Percentiles rank a stretch among this genome's conserved stretches.
Conservation (phyloP, 2,797 vertebrate genomes). For the Eutrigla gurnardus region DNA sequence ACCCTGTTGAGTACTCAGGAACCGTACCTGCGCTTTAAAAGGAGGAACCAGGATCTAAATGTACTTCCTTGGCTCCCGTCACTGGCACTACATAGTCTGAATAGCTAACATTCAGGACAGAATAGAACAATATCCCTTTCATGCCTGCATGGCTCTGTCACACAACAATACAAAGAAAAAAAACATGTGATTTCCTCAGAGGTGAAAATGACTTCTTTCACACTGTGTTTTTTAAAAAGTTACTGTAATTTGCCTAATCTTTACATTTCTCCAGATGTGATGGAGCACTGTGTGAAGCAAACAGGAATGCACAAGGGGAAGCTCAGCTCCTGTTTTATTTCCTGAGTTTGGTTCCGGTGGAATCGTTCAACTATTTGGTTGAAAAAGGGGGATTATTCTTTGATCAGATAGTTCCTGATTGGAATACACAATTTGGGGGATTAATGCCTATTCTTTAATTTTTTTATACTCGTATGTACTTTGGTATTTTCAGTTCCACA, state of each 20-base stretch:
- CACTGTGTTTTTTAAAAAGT: neutral
- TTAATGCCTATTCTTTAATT: no score
- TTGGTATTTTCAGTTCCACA: neutral
- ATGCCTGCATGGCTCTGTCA: no score
- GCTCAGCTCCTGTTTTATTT: neutral
- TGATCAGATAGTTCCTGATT: neutral
- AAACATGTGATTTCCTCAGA: neutral
- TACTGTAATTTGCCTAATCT: constrained; percentile 2
- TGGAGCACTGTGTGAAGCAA: neutral
- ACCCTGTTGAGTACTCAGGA: neutral
- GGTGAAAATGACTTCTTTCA: neutral
- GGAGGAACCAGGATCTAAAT: neutral
- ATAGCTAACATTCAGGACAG: neutral
- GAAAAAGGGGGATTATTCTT: neutral
- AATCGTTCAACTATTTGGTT: neutral
- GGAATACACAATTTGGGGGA: neutral
- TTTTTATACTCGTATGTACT: neutral
- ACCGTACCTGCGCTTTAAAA: neutral
- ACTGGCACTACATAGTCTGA: neutral
- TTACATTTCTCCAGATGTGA: neutral
- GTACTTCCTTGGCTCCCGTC: neutral
- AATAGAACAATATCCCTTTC: neutral
- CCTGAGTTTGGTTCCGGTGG: neutral
- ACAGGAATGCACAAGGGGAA: neutral
- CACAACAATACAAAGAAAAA: neutral